Percentiles rank a stretch among this genome's conserved stretches.
Conservation (phyloP, 2,797 vertebrate species). For the Pipistrellus pipistrellus region DNA sequence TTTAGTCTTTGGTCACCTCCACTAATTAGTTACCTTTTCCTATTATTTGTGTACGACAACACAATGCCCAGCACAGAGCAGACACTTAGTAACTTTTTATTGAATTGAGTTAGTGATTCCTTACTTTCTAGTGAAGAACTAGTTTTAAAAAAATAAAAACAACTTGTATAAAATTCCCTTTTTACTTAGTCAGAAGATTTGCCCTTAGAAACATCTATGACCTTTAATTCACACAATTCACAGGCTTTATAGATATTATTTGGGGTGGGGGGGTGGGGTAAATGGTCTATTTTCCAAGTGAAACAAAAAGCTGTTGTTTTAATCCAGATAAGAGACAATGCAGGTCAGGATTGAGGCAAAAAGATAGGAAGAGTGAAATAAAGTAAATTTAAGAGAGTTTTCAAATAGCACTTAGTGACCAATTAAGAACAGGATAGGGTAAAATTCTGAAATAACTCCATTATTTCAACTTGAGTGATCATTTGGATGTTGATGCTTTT, state of each 20-base stretch:
- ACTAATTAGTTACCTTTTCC: background rate
- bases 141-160: background rate
- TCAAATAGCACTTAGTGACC: background rate
- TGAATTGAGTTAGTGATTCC: background rate
- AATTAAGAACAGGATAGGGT: background rate
- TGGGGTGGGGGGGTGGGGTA: background rate
- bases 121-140: background rate
- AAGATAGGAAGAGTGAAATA: background rate
- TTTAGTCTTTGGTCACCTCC: background rate
- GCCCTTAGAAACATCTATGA: background rate
- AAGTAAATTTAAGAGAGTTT: background rate
- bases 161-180: background rate
- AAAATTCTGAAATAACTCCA: background rate
- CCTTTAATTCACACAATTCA: background rate
- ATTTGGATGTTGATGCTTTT: background rate
- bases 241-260: background rate
- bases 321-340: background rate
- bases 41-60: background rate
- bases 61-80: background rate
- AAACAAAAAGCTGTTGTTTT: conserved; percentile 24
- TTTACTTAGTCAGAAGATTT: background rate
- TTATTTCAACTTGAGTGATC: background rate
- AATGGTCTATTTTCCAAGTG: background rate
- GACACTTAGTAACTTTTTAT: background rate
- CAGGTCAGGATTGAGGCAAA: background rate